phyloP scores from a whole-genome alignment of 92 coral and sea anemone genomes.

The Pocillopora grandis region DNA sequence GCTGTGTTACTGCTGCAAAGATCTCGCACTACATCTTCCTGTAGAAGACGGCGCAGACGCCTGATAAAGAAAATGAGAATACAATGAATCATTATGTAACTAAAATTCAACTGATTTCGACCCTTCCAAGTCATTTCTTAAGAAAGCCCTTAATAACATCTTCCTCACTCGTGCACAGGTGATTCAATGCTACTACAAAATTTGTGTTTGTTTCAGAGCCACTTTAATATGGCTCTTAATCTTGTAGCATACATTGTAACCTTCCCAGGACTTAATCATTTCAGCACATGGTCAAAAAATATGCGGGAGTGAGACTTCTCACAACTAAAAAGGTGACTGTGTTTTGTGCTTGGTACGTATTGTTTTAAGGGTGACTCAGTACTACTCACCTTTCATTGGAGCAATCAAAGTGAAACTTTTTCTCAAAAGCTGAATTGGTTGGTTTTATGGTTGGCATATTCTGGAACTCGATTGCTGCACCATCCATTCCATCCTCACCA shows the following conservation, averaged over 20 bases:
- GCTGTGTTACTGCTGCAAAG: slow-evolving; percentile 88
- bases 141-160: no score
- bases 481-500: slow-evolving; percentile 99
- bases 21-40: slow-evolving; percentile 95
- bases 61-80: slow-evolving; percentile 28
- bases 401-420: slow-evolving; percentile 90
- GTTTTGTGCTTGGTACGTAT: no score
- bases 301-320: no score
- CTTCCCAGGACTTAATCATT: no score
- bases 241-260: no score
- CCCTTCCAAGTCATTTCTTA: not conserved
- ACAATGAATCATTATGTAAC: not conserved
- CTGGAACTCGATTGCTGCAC: slow-evolving; percentile 88
- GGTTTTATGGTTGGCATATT: slow-evolving; percentile 97
- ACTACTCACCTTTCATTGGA: slow-evolving; percentile 77
- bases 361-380: no score
- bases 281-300: no score
- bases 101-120: not conserved
- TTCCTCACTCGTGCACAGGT: no score
- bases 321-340: no score
- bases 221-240: no score
- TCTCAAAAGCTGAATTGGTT: slow-evolving; percentile 85
- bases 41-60: slow-evolving; percentile 83
- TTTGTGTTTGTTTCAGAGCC: no score
- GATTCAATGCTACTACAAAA: no score